Base-by-base conservation (phyloP, 2,113 vertebrate genomes). In the Propithecus coquereli region DNA sequence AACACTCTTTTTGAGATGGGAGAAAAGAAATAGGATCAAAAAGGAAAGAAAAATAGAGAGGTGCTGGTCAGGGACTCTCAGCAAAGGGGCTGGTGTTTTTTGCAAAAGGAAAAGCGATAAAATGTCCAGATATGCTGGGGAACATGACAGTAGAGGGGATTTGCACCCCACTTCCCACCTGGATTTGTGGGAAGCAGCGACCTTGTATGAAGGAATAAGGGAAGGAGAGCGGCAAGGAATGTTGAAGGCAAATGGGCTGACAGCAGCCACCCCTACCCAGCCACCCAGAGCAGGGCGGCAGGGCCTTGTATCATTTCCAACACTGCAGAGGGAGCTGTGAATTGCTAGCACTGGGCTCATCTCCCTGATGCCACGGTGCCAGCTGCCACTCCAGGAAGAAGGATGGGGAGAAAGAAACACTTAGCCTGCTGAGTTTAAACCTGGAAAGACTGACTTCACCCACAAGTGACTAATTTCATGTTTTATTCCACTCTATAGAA, bases 401-500 rank as follows among this genome's bases (percentile, higher is more conserved):
- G 32, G 54, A 63, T 17, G 27, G 43, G 71, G 45, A 88, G 52
- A 90, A 91, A 91, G 54, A 71, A 74, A 84, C 11, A 68, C 66
- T 84, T 37, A 43, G 10, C 34, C 47, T 82, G 34, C 13, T 71
- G 40, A 87, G 70, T 10, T 79, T 73, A 92, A 96, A 66, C 23
- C 34, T 80, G n/a, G 32, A 82, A 85, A 94, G 65, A 79, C 17
- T 63, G 59, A 89, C 12, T 87, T 94, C 80, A 90, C 4, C 52
- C 63, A 94, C 13, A 52, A 86, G 27, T 68, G 34, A 61, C 32
- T 68, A 68, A 84, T 45, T 74, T 94, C n/a, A 66, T 59, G 17
- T 96, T 95, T 92, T 52, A 77, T 50, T 61, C 52, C 14, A 76
- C 45, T 76, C 45, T 45, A 52, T 54, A 88, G 47, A 94, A 94